A percentile compares a stretch with the other conserved stretches of the same genome.
These are phyloP conservation scores for Sarcophaga peregrina DNA, from an alignment of 1,140 invertebrate genomes.

Conservation along the genomic window DNA sequence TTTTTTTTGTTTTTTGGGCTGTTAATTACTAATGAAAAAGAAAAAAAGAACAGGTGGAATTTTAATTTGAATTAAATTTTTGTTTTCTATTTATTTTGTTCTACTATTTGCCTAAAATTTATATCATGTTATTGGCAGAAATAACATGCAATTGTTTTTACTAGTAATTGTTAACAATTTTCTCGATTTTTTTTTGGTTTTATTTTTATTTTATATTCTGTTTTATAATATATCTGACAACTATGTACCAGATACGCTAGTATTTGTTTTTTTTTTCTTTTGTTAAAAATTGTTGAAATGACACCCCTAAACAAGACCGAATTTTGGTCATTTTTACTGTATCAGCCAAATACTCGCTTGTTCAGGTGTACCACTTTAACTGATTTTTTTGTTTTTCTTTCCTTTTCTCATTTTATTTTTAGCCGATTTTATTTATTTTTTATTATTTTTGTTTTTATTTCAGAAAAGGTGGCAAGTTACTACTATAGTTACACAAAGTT, in stretches of 20 bases:
- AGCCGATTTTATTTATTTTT: background rate
- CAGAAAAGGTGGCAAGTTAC: too few relatives aligned
- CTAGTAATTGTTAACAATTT: background rate
- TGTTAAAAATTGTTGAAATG: slow-evolving; percentile 23
- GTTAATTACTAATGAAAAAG: background rate
- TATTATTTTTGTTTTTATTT: too few relatives aligned
- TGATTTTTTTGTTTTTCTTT: background rate
- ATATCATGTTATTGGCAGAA: background rate
- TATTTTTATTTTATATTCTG: background rate
- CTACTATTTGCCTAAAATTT: background rate
- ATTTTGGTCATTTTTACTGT: slow-evolving; percentile 34
- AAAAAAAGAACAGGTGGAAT: background rate
- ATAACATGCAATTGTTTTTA: slow-evolving; percentile 26
- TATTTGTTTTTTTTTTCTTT: background rate
- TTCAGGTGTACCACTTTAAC: slow-evolving; percentile 35
- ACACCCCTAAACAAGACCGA: slow-evolving; percentile 40
- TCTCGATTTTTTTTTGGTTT: background rate
- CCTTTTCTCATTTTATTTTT: background rate
- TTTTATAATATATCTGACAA: background rate
- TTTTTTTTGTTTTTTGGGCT: background rate
- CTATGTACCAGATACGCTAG: too few relatives aligned
- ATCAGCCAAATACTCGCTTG: slow-evolving; percentile 41
- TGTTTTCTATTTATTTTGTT: background rate
- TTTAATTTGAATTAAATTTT: too few relatives aligned
- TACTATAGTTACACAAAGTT: too few relatives aligned